Base-by-base conservation (phyloP, 2,888 invertebrate species). In the Coleophora deauratella region DNA sequence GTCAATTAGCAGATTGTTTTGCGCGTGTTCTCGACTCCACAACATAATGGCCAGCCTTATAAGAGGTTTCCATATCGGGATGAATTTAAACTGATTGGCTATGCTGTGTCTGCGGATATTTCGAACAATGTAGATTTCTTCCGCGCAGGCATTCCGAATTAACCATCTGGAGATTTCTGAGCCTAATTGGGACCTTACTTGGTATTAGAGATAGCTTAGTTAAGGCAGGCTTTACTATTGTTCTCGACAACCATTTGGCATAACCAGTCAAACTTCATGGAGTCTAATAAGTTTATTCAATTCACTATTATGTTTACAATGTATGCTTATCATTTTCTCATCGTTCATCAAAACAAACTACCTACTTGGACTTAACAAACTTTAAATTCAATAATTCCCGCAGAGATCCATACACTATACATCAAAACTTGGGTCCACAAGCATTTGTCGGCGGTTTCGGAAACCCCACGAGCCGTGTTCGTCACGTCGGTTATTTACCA, bases 31-130 rank as follows among this genome's bases (percentile, higher is more conserved):
- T 53, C 51, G 57, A 21, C 59, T 63, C 60, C 61, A 67, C 71
- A 70, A 66, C 69, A 66, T 60, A 59, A 62, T 51, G 51, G 45
- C 45, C 47, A 30, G 43, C 72, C 72, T 50, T 75, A 65, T 67
- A 76, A 38, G 72, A 72, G 44, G 38, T 47, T 51, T 49, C 78
- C 77, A 62, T 80, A 75, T 66, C 63, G 65, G 70, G 76, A 50
- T 62, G 71, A 78, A 76, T 77, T 76, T 76, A 79, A 79, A 72
- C 78, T 78, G 78, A 82, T 81, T 78, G 77, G 77, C 56, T 49
- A 54, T 21, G 21, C 21, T 21, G 21, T 21, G n/a, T n/a, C n/a
- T n/a, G n/a, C n/a, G 21, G 21, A 21, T 21, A 21, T 55, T 50
- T 68, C 68, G 70, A 71, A 82, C 82, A 84, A 85, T 82, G 65